Conservation (phyloP, 2,888 invertebrate genomes). For the Euspilapteryx auroguttella region DNA sequence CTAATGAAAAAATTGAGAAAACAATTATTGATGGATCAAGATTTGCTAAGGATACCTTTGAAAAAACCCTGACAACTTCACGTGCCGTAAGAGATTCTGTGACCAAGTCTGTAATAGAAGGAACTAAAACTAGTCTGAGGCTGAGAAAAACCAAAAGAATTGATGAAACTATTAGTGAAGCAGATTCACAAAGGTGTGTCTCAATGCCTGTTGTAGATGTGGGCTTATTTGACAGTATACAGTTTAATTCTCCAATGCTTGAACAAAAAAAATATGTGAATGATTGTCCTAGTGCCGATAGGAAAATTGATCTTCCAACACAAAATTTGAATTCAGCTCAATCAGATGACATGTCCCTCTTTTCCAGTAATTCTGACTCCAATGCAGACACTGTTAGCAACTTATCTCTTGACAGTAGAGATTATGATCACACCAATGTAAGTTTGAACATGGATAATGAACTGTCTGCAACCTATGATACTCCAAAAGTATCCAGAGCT, state of each 20-base stretch:
- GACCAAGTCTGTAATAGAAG: constrained; percentile 65
- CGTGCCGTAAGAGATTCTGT: constrained; percentile 54
- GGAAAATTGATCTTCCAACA: constrained; percentile 15
- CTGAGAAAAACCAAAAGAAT: constrained; percentile 25
- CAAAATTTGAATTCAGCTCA: constrained; percentile 24
- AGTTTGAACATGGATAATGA: constrained; percentile 17
- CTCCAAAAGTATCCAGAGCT: constrained; percentile 28
- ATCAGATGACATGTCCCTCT: constrained; percentile 35
- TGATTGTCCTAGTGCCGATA: constrained; percentile 12
- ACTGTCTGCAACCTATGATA: constrained; percentile 36
- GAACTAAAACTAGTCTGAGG: constrained; percentile 60
- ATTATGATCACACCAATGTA: constrained; percentile 18
- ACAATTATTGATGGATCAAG: constrained; percentile 35
- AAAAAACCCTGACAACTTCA: constrained; percentile 46
- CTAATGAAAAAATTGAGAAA: constrained; percentile 38
- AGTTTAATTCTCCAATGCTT: constrained; percentile 64
- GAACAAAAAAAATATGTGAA: constrained; percentile 33
- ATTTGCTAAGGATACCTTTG: constrained; percentile 45
- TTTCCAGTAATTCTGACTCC: constrained; percentile 38
- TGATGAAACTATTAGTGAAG: constrained; percentile 10
- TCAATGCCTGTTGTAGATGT: constrained; percentile 61
- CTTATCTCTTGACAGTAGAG: constrained; percentile 31
- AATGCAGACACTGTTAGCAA: constrained; percentile 33
- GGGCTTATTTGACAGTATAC: constrained; percentile 65
- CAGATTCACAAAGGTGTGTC: constrained; percentile 39